Evolutionary conservation across 2,797 vertebrate genomes (phyloP).

Genomic region (Chelidonichthys spinosus): DNA sequence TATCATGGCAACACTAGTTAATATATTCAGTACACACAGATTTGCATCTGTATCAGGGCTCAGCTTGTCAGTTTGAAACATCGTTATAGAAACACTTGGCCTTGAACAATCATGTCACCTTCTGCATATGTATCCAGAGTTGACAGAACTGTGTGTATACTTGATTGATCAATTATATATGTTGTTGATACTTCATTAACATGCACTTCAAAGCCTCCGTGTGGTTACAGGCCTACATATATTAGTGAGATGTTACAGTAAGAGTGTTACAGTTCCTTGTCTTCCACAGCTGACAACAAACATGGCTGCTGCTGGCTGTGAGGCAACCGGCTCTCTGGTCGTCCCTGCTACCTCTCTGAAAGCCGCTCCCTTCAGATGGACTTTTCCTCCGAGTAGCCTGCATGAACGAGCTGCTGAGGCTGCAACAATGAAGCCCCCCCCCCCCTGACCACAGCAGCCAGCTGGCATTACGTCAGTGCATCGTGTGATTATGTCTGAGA

Average conservation of each 20-base stretch:
- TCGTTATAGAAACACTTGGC: neutral
- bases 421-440: conserved; percentile 60
- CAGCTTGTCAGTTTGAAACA: neutral
- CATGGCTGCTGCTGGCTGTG: conserved; percentile 53
- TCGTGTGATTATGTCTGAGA: conserved; percentile 35
- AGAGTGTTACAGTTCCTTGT: conserved; percentile 29
- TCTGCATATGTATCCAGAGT: conserved; percentile 15
- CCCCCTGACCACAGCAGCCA: conserved; percentile 45
- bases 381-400: conserved; percentile 44
- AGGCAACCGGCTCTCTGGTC: conserved; percentile 36
- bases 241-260: conserved; percentile 28
- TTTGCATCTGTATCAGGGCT: neutral
- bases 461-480: conserved; percentile 55
- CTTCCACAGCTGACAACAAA: conserved; percentile 47
- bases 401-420: conserved; percentile 58
- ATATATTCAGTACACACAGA: neutral
- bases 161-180: conserved; percentile 12
- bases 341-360: conserved; percentile 35
- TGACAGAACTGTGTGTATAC: conserved; percentile 30
- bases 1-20: neutral
- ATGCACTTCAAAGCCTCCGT: conserved; percentile 5
- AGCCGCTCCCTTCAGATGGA: conserved; percentile 21
- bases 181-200: conserved; percentile 27
- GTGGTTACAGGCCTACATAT: conserved; percentile 8
- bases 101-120: neutral